phyloP scores from a whole-genome alignment of 2,797 vertebrate species.

The Darevskia nairensis region DNA sequence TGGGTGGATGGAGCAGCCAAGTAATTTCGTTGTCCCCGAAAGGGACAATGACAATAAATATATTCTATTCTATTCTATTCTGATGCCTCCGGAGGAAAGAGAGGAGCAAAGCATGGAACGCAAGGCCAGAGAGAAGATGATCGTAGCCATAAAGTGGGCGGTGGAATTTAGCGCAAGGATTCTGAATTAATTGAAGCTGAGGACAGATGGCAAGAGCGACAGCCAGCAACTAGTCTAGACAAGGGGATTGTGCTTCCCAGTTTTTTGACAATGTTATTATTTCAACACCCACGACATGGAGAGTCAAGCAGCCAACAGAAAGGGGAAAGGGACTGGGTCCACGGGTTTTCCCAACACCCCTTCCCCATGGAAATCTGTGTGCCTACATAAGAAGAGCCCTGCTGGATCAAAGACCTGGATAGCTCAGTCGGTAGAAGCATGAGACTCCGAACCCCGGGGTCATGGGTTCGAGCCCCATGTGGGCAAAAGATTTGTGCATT shows the following conservation, averaged over 20 bases:
- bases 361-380: background rate
- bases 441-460: no score
- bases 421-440: no score
- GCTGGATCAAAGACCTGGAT: no score
- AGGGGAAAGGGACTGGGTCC: background rate
- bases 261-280: background rate
- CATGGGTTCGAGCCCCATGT: no score
- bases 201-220: background rate
- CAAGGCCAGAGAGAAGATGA: background rate
- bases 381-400: no score
- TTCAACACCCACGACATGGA: background rate
- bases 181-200: background rate
- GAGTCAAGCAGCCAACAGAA: background rate
- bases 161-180: background rate
- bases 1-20: no score
- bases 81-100: background rate
- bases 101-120: background rate
- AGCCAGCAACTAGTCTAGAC: slow-evolving; percentile 2
- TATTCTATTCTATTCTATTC: no score
- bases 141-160: background rate
- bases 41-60: no score
- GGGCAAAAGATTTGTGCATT: no score
- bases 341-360: background rate
- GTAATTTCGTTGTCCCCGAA: no score
- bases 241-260: background rate